Evolutionary conservation across 2,888 invertebrate genomes (phyloP).

Genomic region (Tethea ocularis): DNA sequence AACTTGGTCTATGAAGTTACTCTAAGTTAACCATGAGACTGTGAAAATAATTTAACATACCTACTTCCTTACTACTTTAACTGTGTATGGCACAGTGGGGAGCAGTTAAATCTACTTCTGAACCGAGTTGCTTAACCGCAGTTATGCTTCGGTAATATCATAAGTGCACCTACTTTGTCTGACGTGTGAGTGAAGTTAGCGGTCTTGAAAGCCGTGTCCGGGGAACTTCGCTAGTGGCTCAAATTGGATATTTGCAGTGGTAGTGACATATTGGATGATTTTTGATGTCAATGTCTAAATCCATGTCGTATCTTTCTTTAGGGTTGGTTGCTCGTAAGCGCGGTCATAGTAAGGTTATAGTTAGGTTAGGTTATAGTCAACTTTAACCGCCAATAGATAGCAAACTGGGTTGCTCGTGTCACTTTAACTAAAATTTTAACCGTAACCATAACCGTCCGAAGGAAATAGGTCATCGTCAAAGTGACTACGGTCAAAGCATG

Average conservation of each 20-base stretch:
- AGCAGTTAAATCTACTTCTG: constrained; percentile 17
- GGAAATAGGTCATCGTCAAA: no score
- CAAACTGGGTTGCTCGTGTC: no score
- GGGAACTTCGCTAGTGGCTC: constrained; percentile 28
- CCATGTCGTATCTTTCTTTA: no score
- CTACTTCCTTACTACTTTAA: constrained; percentile 10
- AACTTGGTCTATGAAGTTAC: constrained; percentile 10
- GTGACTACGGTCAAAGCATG: no score
- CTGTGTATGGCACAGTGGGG: constrained; percentile 10
- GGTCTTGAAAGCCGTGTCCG: constrained; percentile 35
- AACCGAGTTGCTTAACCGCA: constrained; percentile 33
- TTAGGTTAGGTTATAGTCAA: no score
- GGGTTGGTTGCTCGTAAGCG: no score
- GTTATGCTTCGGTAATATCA: constrained; percentile 42
- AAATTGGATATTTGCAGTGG: constrained; percentile 15
- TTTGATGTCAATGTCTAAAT: not conserved
- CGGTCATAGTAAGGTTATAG: no score
- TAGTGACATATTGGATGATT: not conserved
- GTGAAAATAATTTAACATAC: constrained; percentile 9
- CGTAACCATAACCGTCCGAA: no score
- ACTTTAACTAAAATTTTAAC: no score
- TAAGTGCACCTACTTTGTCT: constrained; percentile 40
- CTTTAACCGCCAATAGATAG: no score
- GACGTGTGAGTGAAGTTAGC: constrained; percentile 28
- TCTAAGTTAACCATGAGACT: constrained; percentile 8